Conservation (phyloP, 1,140 invertebrate genomes). For the Watersipora subatra region DNA sequence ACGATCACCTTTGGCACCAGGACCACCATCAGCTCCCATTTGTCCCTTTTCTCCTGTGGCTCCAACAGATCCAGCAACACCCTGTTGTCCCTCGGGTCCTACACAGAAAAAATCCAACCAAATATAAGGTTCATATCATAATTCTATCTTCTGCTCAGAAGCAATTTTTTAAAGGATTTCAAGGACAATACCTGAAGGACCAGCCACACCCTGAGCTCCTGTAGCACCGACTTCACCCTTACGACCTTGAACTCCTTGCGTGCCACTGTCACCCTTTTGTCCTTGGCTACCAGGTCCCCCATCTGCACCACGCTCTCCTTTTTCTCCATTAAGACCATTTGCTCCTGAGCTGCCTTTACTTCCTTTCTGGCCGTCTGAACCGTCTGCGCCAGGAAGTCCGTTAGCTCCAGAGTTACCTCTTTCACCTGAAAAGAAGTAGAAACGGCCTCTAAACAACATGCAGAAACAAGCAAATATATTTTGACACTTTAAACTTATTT, state of each 20-base stretch:
- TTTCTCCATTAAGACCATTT: not conserved
- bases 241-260: not conserved
- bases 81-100: constrained; percentile 6
- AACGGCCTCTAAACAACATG: no score
- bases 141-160: no score
- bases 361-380: constrained; percentile 11
- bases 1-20: constrained; percentile 2
- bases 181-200: no score
- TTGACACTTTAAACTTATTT: no score
- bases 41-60: not conserved
- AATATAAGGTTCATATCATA: no score
- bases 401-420: constrained; percentile 6
- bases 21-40: not conserved
- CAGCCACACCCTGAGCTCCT: no score
- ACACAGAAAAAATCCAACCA: no score
- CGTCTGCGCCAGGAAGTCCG: constrained; percentile 12
- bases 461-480: no score
- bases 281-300: constrained; percentile 3
- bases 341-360: constrained; percentile 5
- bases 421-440: constrained; percentile 6
- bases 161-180: no score
- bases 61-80: constrained; percentile 1
- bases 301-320: not conserved
- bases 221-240: constrained; percentile 6
- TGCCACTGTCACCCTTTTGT: not conserved